phyloP scores from a whole-genome alignment of 2,888 invertebrate species.

The Physocephala rufipes region DNA sequence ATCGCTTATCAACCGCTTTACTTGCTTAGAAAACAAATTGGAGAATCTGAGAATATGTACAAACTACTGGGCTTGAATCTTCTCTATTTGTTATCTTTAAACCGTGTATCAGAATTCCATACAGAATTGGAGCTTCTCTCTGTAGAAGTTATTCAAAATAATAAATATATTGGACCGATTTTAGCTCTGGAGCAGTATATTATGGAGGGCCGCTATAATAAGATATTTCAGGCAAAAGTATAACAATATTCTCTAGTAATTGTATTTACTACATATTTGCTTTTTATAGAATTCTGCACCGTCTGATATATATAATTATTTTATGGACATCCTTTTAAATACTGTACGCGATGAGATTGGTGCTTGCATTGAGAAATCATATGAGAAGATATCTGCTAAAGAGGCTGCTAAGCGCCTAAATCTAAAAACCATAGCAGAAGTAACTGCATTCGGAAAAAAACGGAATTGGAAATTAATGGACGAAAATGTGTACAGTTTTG shows the following conservation, averaged over 20 bases:
- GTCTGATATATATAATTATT: conserved; percentile 93
- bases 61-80: conserved; percentile 94
- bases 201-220: conserved; percentile 99
- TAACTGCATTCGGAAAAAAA: conserved; percentile 82
- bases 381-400: conserved; percentile 84
- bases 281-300: conserved; percentile 87
- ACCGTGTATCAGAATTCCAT: conserved; percentile 97
- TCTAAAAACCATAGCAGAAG: conserved; percentile 78
- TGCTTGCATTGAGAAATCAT: conserved; percentile 95
- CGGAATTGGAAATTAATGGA: conserved; percentile 84
- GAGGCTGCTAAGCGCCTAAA: conserved; percentile 93
- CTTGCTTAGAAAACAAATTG: conserved; percentile 74
- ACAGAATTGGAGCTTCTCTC: conserved; percentile 95
- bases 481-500: conserved; percentile 85
- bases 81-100: conserved; percentile 91
- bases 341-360: conserved; percentile 97
- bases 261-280: conserved; percentile 28
- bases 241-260: neutral
- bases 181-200: conserved; percentile 96
- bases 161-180: conserved; percentile 94
- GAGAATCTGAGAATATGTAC: conserved; percentile 93
- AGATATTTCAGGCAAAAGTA: conserved; percentile 89
- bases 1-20: neutral
- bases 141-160: conserved; percentile 88
- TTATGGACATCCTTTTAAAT: conserved; percentile 94